phyloP scores from a whole-genome alignment of 2,888 invertebrate species.

The Epinotia nisella region DNA sequence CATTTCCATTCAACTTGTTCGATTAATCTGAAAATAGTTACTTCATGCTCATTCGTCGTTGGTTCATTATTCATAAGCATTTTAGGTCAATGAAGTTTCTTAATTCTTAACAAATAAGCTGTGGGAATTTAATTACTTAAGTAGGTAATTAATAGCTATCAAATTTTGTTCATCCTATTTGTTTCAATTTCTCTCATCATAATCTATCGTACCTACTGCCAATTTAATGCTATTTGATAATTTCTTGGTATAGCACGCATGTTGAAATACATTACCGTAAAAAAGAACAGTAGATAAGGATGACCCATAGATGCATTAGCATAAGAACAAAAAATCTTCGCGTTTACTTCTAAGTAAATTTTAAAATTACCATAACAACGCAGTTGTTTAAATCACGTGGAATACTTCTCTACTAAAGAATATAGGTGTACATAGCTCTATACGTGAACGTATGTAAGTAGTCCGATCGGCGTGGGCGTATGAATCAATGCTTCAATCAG shows the following conservation, averaged over 20 bases:
- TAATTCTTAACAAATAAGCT: conserved; percentile 21
- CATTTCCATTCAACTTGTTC: conserved; percentile 26
- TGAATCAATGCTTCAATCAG: conserved; percentile 51
- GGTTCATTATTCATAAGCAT: conserved; percentile 25
- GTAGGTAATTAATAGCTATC: background rate
- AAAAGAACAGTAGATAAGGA: too few species aligned
- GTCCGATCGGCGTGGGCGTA: conserved; percentile 55
- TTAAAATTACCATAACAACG: conserved; percentile 47
- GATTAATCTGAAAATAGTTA: conserved; percentile 22
- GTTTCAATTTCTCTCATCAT: background rate
- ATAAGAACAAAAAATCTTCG: background rate
- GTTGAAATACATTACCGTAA: too few species aligned
- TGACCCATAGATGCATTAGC: background rate
- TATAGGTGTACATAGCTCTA: background rate
- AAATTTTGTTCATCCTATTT: background rate
- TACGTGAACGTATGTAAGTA: conserved; percentile 41
- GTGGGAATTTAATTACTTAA: conserved; percentile 22
- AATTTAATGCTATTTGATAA: too few species aligned
- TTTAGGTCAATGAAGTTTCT: conserved; percentile 1
- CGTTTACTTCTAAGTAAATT: conserved; percentile 24
- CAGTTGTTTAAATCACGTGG: conserved; percentile 44
- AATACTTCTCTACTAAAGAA: conserved; percentile 32
- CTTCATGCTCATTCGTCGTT: conserved; percentile 21
- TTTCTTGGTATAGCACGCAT: too few species aligned
- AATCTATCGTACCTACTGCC: background rate